phyloP scores from a whole-genome alignment of 2,888 invertebrate genomes.

The Tuberolachnus salignus region DNA sequence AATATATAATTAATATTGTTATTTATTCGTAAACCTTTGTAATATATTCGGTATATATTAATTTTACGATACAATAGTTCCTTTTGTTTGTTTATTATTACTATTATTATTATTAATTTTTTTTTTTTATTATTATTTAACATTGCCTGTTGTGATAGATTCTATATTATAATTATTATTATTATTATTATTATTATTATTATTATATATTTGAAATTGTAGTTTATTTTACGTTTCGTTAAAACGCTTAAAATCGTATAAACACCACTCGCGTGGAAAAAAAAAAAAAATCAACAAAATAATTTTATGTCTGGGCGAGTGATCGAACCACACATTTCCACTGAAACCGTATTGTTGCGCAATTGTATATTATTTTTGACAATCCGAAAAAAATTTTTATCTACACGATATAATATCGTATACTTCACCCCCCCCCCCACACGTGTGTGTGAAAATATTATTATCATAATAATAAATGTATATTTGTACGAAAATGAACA shows the following conservation, averaged over 20 bases:
- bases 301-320: neutral
- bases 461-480: neutral
- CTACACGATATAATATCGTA: neutral
- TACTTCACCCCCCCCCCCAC: neutral
- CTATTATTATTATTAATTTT: too few species aligned
- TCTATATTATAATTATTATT: too few species aligned
- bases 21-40: conserved; percentile 45
- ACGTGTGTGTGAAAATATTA: too few species aligned
- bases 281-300: too few species aligned
- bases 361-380: neutral
- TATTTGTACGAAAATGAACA: neutral
- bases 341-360: too few species aligned
- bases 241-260: conserved; percentile 2
- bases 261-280: too few species aligned
- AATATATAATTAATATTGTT: conserved; percentile 43
- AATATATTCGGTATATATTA: too few species aligned
- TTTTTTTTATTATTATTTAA: conserved; percentile 21
- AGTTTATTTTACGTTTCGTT: conserved; percentile 41
- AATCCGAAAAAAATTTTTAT: neutral
- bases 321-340: neutral
- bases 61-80: conserved; percentile 49
- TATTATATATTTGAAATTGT: conserved; percentile 35
- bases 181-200: too few species aligned
- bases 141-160: conserved; percentile 47
- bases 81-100: conserved; percentile 31